These are phyloP conservation scores for Tinamus major DNA, from an alignment of 2,797 vertebrate species.

Conservation along the genomic window DNA sequence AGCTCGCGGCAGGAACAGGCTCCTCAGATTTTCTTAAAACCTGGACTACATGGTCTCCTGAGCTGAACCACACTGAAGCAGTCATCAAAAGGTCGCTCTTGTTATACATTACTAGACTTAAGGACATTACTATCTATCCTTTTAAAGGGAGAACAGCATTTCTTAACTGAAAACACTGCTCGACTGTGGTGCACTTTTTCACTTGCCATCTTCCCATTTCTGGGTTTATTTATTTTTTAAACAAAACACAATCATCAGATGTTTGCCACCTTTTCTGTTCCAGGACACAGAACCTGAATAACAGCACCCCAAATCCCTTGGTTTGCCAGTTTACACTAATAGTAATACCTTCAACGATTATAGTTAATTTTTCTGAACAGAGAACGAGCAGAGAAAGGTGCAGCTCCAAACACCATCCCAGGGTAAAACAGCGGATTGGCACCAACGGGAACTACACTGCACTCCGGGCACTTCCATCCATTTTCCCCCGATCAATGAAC, in stretches of 20 bases:
- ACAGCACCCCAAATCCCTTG: neutral
- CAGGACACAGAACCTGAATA: neutral
- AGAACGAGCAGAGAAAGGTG: neutral
- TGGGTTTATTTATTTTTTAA: neutral
- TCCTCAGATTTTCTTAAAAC: neutral
- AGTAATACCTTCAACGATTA: neutral
- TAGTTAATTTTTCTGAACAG: neutral
- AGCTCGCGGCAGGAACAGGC: neutral
- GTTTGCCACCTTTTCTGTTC: neutral
- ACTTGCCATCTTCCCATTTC: neutral
- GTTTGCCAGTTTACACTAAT: neutral
- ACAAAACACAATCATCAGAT: accelerated
- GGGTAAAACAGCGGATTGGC: neutral
- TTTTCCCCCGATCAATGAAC: neutral
- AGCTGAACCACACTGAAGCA: neutral
- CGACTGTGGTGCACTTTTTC: accelerated
- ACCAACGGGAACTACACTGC: neutral
- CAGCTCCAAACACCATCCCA: neutral
- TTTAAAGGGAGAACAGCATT: neutral
- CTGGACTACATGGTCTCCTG: neutral
- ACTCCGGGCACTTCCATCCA: neutral
- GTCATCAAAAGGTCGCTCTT: neutral
- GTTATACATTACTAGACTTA: neutral
- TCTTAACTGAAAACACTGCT: neutral
- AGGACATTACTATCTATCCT: neutral